These are phyloP conservation scores for Mixornis gularis DNA, from an alignment of 2,113 vertebrate species.

Conservation along the genomic window DNA sequence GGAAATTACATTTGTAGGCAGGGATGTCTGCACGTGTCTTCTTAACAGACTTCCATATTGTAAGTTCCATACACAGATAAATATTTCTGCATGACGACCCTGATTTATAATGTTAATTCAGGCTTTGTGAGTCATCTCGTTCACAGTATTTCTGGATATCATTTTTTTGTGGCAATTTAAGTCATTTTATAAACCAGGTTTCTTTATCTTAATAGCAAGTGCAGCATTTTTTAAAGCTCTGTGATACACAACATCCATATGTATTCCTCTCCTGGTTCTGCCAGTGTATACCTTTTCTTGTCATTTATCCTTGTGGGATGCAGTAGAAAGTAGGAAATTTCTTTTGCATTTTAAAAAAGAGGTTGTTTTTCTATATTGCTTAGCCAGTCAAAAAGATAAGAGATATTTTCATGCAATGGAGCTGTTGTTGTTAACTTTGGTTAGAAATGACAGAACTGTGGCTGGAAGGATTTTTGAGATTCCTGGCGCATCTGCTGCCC, in stretches of 20 bases:
- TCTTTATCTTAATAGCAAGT: not conserved
- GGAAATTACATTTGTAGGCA: not conserved
- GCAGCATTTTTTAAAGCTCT: not conserved
- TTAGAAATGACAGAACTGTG: not conserved
- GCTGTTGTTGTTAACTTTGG: not conserved
- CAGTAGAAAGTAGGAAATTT: not conserved
- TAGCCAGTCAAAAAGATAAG: not conserved
- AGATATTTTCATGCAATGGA: not conserved
- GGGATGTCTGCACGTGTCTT: not conserved
- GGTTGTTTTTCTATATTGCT: not conserved
- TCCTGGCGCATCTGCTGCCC: not conserved
- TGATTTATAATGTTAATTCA: not conserved
- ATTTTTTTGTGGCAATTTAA: not conserved
- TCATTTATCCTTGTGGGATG: not conserved
- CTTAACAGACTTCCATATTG: not conserved
- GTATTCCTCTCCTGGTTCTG: not conserved
- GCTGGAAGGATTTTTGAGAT: not conserved
- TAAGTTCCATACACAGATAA: not conserved
- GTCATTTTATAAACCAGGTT: not conserved
- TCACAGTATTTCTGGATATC: not conserved
- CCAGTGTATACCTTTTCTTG: not conserved
- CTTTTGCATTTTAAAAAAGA: not conserved
- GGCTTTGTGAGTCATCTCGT: not conserved
- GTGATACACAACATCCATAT: not conserved
- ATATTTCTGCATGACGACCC: not conserved